Evolutionary conservation across 1,140 invertebrate genomes (phyloP), one percentile per base, ranked within the genome.

Genomic region (Coptotermes formosanus): DNA sequence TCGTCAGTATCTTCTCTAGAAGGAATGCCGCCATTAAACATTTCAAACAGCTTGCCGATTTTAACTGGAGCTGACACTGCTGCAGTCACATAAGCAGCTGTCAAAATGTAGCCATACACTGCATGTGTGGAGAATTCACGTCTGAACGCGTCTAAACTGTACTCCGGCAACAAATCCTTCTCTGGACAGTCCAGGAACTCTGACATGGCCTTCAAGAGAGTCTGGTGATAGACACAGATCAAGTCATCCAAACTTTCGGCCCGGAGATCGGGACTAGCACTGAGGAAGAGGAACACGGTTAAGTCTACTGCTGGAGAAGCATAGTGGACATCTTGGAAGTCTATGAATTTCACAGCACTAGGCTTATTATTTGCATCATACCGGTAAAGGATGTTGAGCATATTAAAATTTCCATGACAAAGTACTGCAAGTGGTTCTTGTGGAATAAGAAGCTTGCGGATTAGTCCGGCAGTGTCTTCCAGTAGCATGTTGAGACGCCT

Each of bases 361-460:
- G 90, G 85, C 23, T 87, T 75, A 0, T 86, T 88, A n/a, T 88
- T 82, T 9, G 87, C 30, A 3, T 86, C 85, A 83, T 87, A 75
- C 88, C 88, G 87, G 87, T 90, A 90, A 43, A 92, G 85, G 14
- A 90, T 86, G 84, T 92, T 92, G 86, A 91, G 90, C 3, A 88
- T 86, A 8, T 90, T 91, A 32, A 90, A 90, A 86, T 92, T 91
- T 8, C 91, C 91, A 86, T 92, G 91, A 86, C 89, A 89, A 0
- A 92, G 38, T 0, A 90, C 90, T 0, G 90, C 88, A 11, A 91
- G 82, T 1, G 90, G 89, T 44, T 90, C 90, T 3, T 84, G 55
- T 0, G 89, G 86, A 9, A 88, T 69, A 0, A 85, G 25, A 7
- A 21, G 8, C 6, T 85, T 38, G 9, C 30, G 14, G 21, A 69